A percentile compares a stretch with the other conserved stretches of the same genome.
These are phyloP conservation scores for Oenanthe melanoleuca DNA, from an alignment of 2,113 vertebrate species.

Conservation along the genomic window DNA sequence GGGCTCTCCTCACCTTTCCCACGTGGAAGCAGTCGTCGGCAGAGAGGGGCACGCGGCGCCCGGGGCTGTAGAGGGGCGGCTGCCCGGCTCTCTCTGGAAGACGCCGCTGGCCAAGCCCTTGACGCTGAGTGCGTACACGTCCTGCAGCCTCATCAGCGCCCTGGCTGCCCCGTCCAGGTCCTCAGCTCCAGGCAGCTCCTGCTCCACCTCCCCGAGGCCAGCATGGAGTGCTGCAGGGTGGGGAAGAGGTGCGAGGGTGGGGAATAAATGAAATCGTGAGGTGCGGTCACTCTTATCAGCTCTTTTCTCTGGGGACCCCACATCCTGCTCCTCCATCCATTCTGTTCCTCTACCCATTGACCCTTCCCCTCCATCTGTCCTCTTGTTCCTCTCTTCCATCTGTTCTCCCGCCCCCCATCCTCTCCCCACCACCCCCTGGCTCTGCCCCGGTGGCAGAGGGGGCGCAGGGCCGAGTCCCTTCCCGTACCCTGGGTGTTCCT, in stretches of 20 bases:
- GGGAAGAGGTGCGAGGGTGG: rapidly evolving
- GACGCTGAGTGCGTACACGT: conserved; percentile 86
- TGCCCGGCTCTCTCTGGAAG: conserved; percentile 76
- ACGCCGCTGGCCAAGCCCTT: conserved; percentile 79
- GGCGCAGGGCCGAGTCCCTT: rapidly evolving
- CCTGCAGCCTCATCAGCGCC: conserved; percentile 91
- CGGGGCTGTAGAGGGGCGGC: conserved; percentile 74
- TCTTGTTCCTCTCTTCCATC: not conserved
- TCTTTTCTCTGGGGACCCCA: not conserved
- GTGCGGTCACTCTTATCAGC: rapidly evolving
- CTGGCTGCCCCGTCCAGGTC: conserved; percentile 87
- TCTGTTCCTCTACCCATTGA: not conserved
- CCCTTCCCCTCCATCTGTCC: no score
- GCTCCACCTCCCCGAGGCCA: conserved; percentile 77
- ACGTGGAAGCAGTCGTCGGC: conserved; percentile 93
- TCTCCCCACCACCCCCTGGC: not conserved
- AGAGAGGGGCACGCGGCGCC: conserved; percentile 75
- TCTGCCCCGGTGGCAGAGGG: not conserved
- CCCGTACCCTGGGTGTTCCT: conserved; percentile 81
- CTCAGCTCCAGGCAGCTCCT: conserved; percentile 81
- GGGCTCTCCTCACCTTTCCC: conserved; percentile 82
- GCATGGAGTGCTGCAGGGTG: conserved; percentile 79
- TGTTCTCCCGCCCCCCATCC: not conserved
- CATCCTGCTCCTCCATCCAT: not conserved
- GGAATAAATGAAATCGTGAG: not conserved